Evolutionary conservation across 2,888 invertebrate species (phyloP), one percentile per base, ranked within the genome.

Genomic region (Spodoptera littoralis): DNA sequence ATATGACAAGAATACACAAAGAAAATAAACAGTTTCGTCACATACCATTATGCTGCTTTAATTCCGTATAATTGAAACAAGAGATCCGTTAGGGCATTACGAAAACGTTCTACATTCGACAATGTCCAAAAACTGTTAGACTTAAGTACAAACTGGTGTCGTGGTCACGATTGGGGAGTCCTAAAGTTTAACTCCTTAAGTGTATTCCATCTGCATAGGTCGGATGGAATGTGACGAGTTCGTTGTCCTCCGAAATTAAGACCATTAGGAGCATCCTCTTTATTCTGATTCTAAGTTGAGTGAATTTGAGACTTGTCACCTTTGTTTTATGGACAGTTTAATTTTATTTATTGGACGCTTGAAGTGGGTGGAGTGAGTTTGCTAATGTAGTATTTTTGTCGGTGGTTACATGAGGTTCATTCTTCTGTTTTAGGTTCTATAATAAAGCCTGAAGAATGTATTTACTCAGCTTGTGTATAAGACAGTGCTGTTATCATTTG

Each of bases 191-290:
- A 70, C 54, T 60, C 36, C 30, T 69, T 75, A 69, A 72, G 56
- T 60, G 70, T 75, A 73, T 76, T 75, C 74, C 56, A 70, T 60
- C 57, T 76, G 64, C 77, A 76, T 77, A 79, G 72, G 64, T 53
- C 55, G 60, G 49, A 48, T n/a, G 52, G 61, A 65, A 71, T 63
- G 56, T 64, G 12, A 36, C 0, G 50, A 70, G 84, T 83, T 83
- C 86, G 74, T 82, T 71, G 84, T 79, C 80, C 89, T 79, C 65
- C 56, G 62, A 83, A 86, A 89, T 89, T 82, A 60, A 12, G 22
- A 54, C 5, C 44, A 71, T 70, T 74, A 85, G 77, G 62, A 46
- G 72, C 86, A 84, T 89, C 89, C 88, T 88, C 79, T 77, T 81
- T 80, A 79, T 66, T 60, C 66, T 60, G 70, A 66, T 69, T 75